A percentile compares a stretch with the other conserved stretches of the same genome.
phyloP scores from a whole-genome alignment of 1,140 invertebrate genomes.

The Pectinophora gossypiella region DNA sequence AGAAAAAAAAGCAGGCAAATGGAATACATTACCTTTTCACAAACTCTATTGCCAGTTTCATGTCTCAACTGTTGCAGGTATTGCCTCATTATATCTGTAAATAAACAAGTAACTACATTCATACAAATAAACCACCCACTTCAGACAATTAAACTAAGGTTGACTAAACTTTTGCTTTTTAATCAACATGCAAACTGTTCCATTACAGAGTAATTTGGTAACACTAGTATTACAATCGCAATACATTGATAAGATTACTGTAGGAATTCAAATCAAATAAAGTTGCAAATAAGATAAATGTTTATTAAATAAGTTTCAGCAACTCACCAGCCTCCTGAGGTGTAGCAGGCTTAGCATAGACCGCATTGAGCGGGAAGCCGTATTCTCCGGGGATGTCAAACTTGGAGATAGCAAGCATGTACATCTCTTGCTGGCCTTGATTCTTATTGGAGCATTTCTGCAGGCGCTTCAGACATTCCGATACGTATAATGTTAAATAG shows the following conservation, averaged over 20 bases:
- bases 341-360: slow-evolving; percentile 93
- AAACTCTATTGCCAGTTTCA: slow-evolving; percentile 93
- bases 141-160: no score
- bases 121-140: no score
- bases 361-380: slow-evolving; percentile 97
- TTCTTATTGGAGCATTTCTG: slow-evolving; percentile 93
- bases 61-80: slow-evolving; percentile 97
- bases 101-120: no score
- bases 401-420: slow-evolving; percentile 94
- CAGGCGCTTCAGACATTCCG: slow-evolving; percentile 96
- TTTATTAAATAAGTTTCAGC: no score
- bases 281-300: no score
- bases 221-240: no score
- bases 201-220: no score
- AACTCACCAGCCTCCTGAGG: slow-evolving; percentile 84
- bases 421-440: slow-evolving; percentile 96
- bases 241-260: no score
- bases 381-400: slow-evolving; percentile 98
- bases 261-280: no score
- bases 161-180: no score
- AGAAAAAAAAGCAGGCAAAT: neutral
- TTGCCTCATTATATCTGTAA: slow-evolving; percentile 91
- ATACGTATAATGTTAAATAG: slow-evolving; percentile 99
- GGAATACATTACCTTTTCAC: slow-evolving; percentile 90
- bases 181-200: no score